Conservation (phyloP, 1,140 invertebrate genomes). For the Leptopilina boulardi region DNA sequence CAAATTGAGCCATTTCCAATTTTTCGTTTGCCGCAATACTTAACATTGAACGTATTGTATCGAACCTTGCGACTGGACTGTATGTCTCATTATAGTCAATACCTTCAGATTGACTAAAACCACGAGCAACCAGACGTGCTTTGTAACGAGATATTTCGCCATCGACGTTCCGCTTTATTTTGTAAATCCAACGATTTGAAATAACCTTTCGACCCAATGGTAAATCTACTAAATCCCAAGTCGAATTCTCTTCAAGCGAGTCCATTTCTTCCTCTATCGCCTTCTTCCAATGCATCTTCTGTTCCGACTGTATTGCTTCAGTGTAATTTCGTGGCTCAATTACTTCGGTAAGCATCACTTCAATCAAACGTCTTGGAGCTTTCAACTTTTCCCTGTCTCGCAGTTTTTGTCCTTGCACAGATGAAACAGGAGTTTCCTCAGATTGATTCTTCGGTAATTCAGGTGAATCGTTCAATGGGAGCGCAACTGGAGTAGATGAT, state of each 20-base stretch:
- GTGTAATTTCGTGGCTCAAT: slow-evolving; percentile 38
- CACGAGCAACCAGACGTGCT: slow-evolving; percentile 69
- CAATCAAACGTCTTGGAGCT: slow-evolving; percentile 31
- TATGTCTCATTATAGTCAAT: slow-evolving; percentile 66
- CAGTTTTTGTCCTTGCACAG: background rate
- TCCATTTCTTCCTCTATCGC: slow-evolving; percentile 52
- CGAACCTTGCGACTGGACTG: slow-evolving; percentile 33
- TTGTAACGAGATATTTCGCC: slow-evolving; percentile 59
- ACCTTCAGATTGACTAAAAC: slow-evolving; percentile 62
- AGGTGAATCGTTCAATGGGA: no score
- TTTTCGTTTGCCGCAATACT: slow-evolving; percentile 30
- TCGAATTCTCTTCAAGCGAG: slow-evolving; percentile 42
- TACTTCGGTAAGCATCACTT: slow-evolving; percentile 37
- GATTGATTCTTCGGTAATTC: background rate
- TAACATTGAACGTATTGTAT: slow-evolving; percentile 15
- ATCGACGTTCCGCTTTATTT: slow-evolving; percentile 47
- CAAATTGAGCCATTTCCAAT: slow-evolving; percentile 15
- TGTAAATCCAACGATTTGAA: slow-evolving; percentile 34
- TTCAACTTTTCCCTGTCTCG: slow-evolving; percentile 24
- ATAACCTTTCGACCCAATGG: slow-evolving; percentile 40
- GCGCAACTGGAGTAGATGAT: background rate
- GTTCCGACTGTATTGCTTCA: slow-evolving; percentile 41
- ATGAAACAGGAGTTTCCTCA: background rate
- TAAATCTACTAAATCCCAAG: slow-evolving; percentile 41
- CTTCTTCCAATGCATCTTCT: slow-evolving; percentile 37